Evolutionary conservation across 2,888 invertebrate species (phyloP), one percentile per base, ranked within the genome.

Genomic region (Diogma glabrata): DNA sequence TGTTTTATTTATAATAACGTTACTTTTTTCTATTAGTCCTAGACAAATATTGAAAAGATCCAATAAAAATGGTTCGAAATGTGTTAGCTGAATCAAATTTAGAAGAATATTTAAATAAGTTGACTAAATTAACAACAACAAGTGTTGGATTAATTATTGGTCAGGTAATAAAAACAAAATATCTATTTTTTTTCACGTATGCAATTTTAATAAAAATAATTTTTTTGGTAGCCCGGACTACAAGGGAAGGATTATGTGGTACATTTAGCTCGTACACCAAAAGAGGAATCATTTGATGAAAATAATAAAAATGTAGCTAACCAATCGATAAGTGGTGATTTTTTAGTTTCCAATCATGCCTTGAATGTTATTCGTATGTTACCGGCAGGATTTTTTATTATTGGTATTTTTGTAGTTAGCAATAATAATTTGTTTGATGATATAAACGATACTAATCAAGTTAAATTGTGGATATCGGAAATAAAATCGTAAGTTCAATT

Each of bases 311-410:
- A 67, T n/a, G n/a, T n/a, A n/a, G n/a, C n/a, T n/a, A n/a, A n/a
- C n/a, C 70, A 51, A 60, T 67, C 50, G 57, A 62, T 14, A 74
- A 71, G 63, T 33, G 70, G 76, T 20, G 82, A 84, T 55, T 73
- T 71, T 49, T 82, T 82, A 79, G 75, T 87, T 3, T 81, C 82
- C 1, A 85, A 87, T 62, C 90, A 92, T 72, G 88, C 89, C 36
- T 81, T 82, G 65, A 86, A 88, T 74, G 87, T 89, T 2, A 84
- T 85, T 3, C 79, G 89, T 67, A 92, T 93, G 91, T 72, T 93
- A 54, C 88, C 92, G 26, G 94, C 93, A 38, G 93, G 92, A 45
- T 81, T 92, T 75, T 81, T 81, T 69, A 84, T 93, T 47, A 74
- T 90, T 63, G 93, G 86, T 69, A 56, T 91, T 59, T 92, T 90